Conservation (phyloP, 2,797 vertebrate genomes). For the Sparus aurata region DNA sequence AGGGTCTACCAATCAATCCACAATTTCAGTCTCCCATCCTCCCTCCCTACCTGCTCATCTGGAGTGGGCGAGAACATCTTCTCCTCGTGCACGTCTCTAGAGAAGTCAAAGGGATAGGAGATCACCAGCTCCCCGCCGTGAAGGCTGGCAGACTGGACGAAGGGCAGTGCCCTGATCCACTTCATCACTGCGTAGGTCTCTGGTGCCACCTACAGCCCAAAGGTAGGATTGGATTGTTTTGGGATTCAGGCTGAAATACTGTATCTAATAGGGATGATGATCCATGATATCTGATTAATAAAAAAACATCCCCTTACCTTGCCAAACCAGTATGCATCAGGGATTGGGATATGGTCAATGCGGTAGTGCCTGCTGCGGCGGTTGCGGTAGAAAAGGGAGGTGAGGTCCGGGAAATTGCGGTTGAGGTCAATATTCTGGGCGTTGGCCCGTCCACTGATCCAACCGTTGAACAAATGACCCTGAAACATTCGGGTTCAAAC, state of each 20-base stretch:
- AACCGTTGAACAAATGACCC: constrained; percentile 94
- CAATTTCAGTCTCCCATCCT: neutral
- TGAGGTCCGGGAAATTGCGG: constrained; percentile 97
- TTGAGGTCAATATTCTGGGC: constrained; percentile 96
- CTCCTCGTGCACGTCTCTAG: constrained; percentile 90
- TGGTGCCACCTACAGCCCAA: constrained; percentile 90
- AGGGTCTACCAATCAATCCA: too few relatives aligned
- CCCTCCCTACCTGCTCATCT: constrained; percentile 91
- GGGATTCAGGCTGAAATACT: constrained; percentile 1
- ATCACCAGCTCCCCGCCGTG: constrained; percentile 97
- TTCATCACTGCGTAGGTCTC: constrained; percentile 98
- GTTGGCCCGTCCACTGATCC: constrained; percentile 93
- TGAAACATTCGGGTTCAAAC: constrained; percentile 72
- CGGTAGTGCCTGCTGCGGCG: constrained; percentile 86
- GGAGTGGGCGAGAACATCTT: constrained; percentile 95
- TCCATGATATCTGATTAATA: neutral
- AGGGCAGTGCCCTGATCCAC: constrained; percentile 92
- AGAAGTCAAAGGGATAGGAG: constrained; percentile 97
- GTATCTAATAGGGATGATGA: neutral
- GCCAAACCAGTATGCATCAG: constrained; percentile 94
- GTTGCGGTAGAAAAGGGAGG: constrained; percentile 91
- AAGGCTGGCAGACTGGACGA: constrained; percentile 95
- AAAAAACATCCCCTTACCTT: constrained; percentile 86
- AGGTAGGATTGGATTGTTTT: neutral
- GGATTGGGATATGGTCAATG: constrained; percentile 93